Base-by-base conservation (phyloP, 53 echinoderm and acorn worm species). In the Patiria pectinifera region DNA sequence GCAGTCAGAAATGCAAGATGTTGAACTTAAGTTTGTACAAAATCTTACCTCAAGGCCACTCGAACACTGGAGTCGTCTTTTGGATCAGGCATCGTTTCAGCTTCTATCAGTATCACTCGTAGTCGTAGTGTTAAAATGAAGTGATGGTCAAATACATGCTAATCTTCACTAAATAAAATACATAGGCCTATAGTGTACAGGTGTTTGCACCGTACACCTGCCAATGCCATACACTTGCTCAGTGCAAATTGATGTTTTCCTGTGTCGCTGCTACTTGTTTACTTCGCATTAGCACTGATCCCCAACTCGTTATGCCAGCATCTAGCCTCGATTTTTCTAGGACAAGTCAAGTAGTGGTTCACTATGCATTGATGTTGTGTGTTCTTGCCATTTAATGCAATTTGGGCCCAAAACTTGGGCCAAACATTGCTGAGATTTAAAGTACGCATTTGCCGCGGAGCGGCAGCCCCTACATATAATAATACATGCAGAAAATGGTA, bases 41-140 rank as follows among this genome's bases (percentile, higher is more conserved):
- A 9, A 10, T 23, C 88, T 94, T 26, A 94, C 94, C 94, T 82
- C 43, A 92, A 77, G 60, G 92, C 89, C 76, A 94, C 94, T 11
- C 94, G 92, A 19, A 94, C 94, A 76, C 94, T 94, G 12, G 94
- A 92, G 24, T 94, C 94, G 69, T 94, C 94, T 45, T 78, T 44
- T 78, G 79, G 79, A 84, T 92, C 92, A 48, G 92, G 92, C 85
- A 91, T 91, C 13, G 63, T 80, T 59, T 60, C 53, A 71, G 71
- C 74, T 74, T 74, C 74, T 74, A 23, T 21, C 16, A 70, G 19
- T 35, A 69, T 69, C 69, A 69, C 69, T 53, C 53, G 53, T 53
- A 49, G 49, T 49, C 49, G 49, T 49, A 53, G 6, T 53, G 53
- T 53, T 53, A 53, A 53, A 53, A 53, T 53, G 8, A 53, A 53